These are phyloP conservation scores for Smittia aterrima DNA, from an alignment of 2,888 invertebrate genomes.

Conservation along the genomic window DNA sequence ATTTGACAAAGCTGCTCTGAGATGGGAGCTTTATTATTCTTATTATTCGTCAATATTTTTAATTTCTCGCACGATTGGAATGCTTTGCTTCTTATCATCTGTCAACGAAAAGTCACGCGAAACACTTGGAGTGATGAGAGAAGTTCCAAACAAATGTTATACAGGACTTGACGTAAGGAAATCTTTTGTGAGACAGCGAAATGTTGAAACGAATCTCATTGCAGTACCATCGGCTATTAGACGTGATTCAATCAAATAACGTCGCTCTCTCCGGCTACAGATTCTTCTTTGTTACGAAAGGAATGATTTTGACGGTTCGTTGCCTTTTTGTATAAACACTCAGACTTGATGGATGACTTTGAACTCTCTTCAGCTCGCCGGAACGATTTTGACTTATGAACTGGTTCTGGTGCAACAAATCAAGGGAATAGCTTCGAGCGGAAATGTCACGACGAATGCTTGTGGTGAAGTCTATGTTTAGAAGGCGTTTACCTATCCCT, in stretches of 20 bases:
- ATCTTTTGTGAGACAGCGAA: neutral
- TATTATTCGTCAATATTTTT: conserved; percentile 26
- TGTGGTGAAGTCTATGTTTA: conserved; percentile 13
- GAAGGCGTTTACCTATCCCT: neutral
- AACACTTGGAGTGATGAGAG: conserved; percentile 18
- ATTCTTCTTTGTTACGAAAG: conserved; percentile 32
- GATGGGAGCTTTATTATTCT: conserved; percentile 28
- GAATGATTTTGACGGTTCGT: conserved; percentile 37
- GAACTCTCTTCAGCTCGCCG: conserved; percentile 7
- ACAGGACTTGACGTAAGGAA: conserved; percentile 23
- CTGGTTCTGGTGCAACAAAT: conserved; percentile 24
- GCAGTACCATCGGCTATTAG: conserved; percentile 32
- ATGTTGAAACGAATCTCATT: neutral
- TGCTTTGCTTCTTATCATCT: conserved; percentile 2
- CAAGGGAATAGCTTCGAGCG: neutral
- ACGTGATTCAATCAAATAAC: conserved; percentile 25
- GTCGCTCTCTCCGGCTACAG: conserved; percentile 20
- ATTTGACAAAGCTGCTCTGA: neutral
- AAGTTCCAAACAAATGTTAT: conserved; percentile 14
- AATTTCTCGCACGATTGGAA: conserved; percentile 6
- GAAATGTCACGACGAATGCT: conserved; percentile 24
- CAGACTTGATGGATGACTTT: neutral
- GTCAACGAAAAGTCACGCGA: conserved; percentile 26
- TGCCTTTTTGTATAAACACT: neutral
- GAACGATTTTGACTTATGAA: conserved; percentile 15